These are phyloP conservation scores for Falco naumanni DNA, from an alignment of 2,797 vertebrate genomes.

Conservation along the genomic window DNA sequence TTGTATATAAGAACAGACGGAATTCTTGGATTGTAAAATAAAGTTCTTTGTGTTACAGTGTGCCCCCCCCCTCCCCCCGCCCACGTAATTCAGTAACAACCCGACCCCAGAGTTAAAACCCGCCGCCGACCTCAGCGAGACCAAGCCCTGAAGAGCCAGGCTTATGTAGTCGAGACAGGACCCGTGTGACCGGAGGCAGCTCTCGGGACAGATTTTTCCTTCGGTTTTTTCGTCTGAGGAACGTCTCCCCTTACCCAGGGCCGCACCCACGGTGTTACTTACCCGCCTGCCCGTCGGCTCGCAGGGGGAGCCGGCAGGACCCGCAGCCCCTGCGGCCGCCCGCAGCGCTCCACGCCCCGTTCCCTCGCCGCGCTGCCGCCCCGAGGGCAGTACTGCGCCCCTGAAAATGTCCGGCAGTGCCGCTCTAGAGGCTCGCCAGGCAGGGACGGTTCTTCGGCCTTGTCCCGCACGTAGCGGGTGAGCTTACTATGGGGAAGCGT, in stretches of 20 bases:
- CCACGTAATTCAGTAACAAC: not conserved
- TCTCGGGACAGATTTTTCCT: not conserved
- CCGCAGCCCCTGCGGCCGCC: not conserved
- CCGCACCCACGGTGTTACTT: not conserved
- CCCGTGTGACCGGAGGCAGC: not conserved
- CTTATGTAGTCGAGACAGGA: not conserved
- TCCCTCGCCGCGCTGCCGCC: not conserved
- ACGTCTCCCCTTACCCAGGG: not conserved
- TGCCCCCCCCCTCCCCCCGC: not conserved
- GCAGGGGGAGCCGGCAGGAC: not conserved
- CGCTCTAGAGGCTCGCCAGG: not conserved
- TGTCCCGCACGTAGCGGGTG: not conserved
- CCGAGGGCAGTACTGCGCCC: not conserved
- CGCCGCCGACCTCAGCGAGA: not conserved
- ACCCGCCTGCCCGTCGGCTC: not conserved
- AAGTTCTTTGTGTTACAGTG: slow-evolving; percentile 72
- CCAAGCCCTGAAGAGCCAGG: not conserved
- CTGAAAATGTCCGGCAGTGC: not conserved
- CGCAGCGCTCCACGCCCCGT: not conserved
- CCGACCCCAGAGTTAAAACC: not conserved
- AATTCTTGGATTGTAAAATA: slow-evolving; percentile 73
- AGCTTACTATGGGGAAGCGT: not conserved
- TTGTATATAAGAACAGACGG: slow-evolving; percentile 72
- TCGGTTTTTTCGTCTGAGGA: not conserved
- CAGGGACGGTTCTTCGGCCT: not conserved